Conservation (phyloP, 2,797 vertebrate species). For the Phoeniculus purpureus region DNA sequence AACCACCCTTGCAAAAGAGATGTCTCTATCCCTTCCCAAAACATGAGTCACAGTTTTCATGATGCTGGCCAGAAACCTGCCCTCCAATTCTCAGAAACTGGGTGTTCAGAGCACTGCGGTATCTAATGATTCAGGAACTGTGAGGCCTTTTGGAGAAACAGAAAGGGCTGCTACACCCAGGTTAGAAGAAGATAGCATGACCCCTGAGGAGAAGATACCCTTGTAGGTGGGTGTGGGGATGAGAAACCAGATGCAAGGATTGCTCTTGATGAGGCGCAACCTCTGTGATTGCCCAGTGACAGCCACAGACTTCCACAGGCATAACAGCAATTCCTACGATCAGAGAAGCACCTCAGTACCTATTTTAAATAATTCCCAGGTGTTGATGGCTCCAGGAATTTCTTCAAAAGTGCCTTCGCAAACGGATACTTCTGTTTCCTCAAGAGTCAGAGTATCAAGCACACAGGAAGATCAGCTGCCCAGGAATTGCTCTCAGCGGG, state of each 20-base stretch:
- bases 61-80: background rate
- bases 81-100: conserved; percentile 10
- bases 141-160: background rate
- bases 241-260: background rate
- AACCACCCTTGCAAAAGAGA: background rate
- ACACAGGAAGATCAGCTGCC: background rate
- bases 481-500: conserved; percentile 36
- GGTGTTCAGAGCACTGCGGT: background rate
- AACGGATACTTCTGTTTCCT: background rate
- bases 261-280: background rate
- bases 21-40: background rate
- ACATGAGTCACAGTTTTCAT: conserved; percentile 10
- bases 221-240: background rate
- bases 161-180: background rate
- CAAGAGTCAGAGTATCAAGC: conserved; percentile 1
- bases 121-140: background rate
- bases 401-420: background rate
- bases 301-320: background rate
- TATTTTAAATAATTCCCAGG: background rate
- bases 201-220: background rate
- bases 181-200: background rate
- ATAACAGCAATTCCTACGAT: background rate
- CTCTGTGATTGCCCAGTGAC: background rate
- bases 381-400: background rate
- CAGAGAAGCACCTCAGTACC: background rate